A percentile compares a stretch with the other conserved stretches of the same genome.
Evolutionary conservation across 2,797 vertebrate species (phyloP).

Genomic region (Alca torda): DNA sequence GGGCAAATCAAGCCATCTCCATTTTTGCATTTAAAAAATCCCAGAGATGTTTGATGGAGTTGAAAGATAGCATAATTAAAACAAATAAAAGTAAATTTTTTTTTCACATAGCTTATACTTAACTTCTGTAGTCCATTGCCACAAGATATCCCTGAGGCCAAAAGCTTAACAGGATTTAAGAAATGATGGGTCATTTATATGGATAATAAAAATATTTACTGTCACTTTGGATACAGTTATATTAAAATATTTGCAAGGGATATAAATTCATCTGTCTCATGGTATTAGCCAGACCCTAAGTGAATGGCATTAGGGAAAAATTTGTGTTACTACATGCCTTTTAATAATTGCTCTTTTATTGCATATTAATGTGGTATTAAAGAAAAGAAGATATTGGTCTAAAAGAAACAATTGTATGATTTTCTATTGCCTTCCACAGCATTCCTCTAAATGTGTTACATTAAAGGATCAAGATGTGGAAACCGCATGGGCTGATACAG

Average conservation of each 20-base stretch:
- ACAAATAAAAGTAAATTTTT: background rate
- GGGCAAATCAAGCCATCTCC: background rate
- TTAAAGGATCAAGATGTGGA: background rate
- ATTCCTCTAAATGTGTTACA: background rate
- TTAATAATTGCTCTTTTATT: background rate
- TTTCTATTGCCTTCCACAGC: background rate
- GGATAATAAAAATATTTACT: constrained; percentile 47
- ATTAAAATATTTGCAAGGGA: constrained; percentile 41
- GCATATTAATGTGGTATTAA: background rate
- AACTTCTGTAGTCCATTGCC: background rate
- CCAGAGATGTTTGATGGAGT: background rate
- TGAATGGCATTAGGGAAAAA: background rate
- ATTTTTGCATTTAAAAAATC: background rate
- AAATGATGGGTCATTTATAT: constrained; percentile 32
- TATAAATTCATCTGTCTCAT: constrained; percentile 12
- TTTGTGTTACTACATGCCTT: background rate
- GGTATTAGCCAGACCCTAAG: background rate
- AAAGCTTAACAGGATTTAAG: constrained; percentile 41
- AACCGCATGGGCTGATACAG: background rate
- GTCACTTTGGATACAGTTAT: constrained; percentile 17
- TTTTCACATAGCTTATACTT: background rate
- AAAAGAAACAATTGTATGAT: background rate
- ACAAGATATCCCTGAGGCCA: background rate
- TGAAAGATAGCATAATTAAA: constrained; percentile 5
- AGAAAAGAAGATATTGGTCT: background rate